Evolutionary conservation across 2,797 vertebrate species (phyloP).

Genomic region (Galaxias olidus): DNA sequence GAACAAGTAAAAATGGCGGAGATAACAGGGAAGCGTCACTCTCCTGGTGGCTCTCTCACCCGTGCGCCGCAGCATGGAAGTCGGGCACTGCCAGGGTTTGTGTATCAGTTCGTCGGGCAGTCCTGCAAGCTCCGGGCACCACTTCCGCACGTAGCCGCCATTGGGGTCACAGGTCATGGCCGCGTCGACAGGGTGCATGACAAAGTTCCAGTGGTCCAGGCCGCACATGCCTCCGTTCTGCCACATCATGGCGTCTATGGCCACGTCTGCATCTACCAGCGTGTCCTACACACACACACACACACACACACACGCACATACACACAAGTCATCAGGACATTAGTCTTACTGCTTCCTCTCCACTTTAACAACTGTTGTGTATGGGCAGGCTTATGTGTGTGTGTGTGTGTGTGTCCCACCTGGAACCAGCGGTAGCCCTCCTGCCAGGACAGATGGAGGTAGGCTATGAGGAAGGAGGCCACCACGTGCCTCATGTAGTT

Average conservation of each 20-base stretch:
- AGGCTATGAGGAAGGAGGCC: constrained; percentile 76
- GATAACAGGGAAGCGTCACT: background rate
- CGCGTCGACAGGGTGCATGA: constrained; percentile 75
- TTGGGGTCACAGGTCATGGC: constrained; percentile 74
- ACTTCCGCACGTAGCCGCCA: constrained; percentile 66
- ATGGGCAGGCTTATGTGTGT: no score
- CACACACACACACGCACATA: constrained; percentile 3
- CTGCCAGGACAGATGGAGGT: constrained; percentile 75
- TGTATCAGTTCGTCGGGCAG: constrained; percentile 74
- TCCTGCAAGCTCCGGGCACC: constrained; percentile 72
- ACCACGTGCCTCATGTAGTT: constrained; percentile 79
- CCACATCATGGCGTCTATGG: constrained; percentile 80
- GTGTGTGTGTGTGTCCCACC: constrained; percentile 39
- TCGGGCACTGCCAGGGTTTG: constrained; percentile 73
- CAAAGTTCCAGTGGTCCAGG: constrained; percentile 79
- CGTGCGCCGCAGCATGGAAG: constrained; percentile 63
- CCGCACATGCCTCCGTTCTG: constrained; percentile 79
- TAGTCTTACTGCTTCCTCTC: no score
- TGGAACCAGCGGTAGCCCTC: constrained; percentile 79
- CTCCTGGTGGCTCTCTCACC: constrained; percentile 47
- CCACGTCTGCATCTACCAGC: constrained; percentile 75
- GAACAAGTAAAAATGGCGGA: background rate
- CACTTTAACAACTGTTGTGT: no score
- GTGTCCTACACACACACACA: constrained; percentile 63
- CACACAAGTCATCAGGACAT: background rate